Conservation (phyloP, 1,140 invertebrate species). For the Rhagoletis zephyria region DNA sequence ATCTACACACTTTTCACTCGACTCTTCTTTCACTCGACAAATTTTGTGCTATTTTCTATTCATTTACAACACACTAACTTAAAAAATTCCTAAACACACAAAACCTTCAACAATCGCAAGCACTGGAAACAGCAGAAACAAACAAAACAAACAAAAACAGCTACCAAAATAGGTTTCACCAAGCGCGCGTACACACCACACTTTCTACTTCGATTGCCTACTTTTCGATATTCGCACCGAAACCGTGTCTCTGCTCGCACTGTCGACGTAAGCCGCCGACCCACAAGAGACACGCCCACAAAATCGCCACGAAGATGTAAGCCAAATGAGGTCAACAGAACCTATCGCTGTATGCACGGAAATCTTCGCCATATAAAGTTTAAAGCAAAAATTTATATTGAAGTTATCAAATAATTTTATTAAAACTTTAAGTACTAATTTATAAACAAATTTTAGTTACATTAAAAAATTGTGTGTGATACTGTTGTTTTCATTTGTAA, state of each 20-base stretch:
- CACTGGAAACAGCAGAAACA: no score
- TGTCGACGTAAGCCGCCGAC: background rate
- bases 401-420: slow-evolving; percentile 52
- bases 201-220: background rate
- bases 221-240: background rate
- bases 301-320: slow-evolving; percentile 55
- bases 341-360: background rate
- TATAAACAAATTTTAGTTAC: background rate
- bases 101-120: no score
- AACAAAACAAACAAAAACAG: background rate
- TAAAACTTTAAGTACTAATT: background rate
- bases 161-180: background rate
- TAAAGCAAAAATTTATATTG: slow-evolving; percentile 24
- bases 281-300: background rate
- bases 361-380: background rate
- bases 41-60: background rate
- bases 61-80: no score
- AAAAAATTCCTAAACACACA: no score
- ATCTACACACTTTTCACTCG: slow-evolving; percentile 34
- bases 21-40: slow-evolving; percentile 43
- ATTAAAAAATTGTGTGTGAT: slow-evolving; percentile 43
- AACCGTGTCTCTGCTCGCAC: background rate
- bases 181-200: background rate
- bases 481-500: slow-evolving; percentile 44
- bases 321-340: slow-evolving; percentile 46